phyloP scores from a whole-genome alignment of 2,888 invertebrate species.

The Holacanthella duospinosa region DNA sequence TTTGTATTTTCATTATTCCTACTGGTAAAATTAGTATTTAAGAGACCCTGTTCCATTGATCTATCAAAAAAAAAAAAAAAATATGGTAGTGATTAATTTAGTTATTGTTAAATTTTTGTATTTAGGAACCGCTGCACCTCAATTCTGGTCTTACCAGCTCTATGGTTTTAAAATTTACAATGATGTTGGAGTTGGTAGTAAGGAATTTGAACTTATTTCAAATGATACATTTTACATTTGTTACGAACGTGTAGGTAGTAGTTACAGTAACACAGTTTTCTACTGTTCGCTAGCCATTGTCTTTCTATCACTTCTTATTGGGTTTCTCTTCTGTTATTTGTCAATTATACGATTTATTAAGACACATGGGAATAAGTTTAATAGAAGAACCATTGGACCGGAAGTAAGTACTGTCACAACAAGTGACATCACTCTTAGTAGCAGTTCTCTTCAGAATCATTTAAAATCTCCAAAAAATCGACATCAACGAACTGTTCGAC shows the following conservation, averaged over 20 bases:
- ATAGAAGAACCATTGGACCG: neutral
- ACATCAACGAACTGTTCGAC: slow-evolving; percentile 46
- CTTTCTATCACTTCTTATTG: slow-evolving; percentile 14
- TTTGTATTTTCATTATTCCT: slow-evolving; percentile 13
- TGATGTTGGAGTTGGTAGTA: neutral
- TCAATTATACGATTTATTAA: slow-evolving; percentile 28
- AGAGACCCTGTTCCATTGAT: too few species aligned
- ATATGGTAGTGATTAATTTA: neutral
- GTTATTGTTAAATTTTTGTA: neutral
- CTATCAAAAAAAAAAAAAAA: too few species aligned
- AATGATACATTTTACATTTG: slow-evolving; percentile 19
- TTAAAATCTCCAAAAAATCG: neutral
- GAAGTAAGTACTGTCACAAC: neutral
- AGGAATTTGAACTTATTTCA: slow-evolving; percentile 7
- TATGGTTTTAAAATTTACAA: slow-evolving; percentile 13
- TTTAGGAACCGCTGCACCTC: slow-evolving; percentile 16
- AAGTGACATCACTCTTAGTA: neutral
- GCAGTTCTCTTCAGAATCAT: neutral
- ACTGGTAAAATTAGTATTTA: slow-evolving; percentile 10
- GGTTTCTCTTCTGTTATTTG: slow-evolving; percentile 26
- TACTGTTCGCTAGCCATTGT: slow-evolving; percentile 18
- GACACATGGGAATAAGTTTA: slow-evolving; percentile 15
- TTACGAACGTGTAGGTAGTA: slow-evolving; percentile 8
- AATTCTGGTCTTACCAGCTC: slow-evolving; percentile 18
- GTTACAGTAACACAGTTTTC: slow-evolving; percentile 14